These are phyloP conservation scores for Muricea muricata DNA, from an alignment of 92 coral and sea anemone species.

Conservation along the genomic window DNA sequence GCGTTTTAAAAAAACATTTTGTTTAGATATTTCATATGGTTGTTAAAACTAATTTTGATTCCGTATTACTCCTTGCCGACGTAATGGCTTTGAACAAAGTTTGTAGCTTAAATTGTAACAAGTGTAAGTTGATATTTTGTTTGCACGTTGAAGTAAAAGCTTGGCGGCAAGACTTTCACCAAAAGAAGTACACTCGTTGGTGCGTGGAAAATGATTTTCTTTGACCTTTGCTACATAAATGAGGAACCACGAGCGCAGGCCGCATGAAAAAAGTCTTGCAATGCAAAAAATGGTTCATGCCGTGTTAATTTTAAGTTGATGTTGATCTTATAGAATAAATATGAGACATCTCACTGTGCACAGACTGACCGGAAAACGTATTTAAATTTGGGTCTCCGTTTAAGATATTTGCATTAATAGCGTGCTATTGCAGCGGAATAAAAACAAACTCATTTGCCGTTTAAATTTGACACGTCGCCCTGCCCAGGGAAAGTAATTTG, in stretches of 20 bases:
- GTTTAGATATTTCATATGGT: neutral
- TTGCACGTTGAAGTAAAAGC: neutral
- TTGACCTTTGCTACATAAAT: neutral
- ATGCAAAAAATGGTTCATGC: slow-evolving; percentile 20
- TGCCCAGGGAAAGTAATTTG: neutral
- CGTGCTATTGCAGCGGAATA: slow-evolving; percentile 20
- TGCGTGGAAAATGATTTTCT: no score
- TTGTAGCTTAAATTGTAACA: no score
- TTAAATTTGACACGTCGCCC: slow-evolving; percentile 18
- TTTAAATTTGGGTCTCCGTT: slow-evolving; percentile 13
- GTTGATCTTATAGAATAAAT: neutral
- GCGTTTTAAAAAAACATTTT: slow-evolving; percentile 29
- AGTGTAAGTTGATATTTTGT: neutral
- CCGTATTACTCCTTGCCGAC: no score
- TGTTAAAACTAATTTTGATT: neutral
- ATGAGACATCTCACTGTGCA: slow-evolving; percentile 3
- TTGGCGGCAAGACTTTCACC: neutral
- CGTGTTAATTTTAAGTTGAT: slow-evolving; percentile 13
- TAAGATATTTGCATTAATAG: slow-evolving; percentile 21
- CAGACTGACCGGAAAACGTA: slow-evolving; percentile 16
- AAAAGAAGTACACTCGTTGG: no score
- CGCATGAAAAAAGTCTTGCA: slow-evolving; percentile 12
- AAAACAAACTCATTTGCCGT: slow-evolving; percentile 20
- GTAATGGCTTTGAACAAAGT: no score
- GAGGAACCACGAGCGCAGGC: neutral